These are phyloP conservation scores for Chlorocebus sabaeus DNA, from an alignment of 2,113 vertebrate genomes.

Conservation along the genomic window DNA sequence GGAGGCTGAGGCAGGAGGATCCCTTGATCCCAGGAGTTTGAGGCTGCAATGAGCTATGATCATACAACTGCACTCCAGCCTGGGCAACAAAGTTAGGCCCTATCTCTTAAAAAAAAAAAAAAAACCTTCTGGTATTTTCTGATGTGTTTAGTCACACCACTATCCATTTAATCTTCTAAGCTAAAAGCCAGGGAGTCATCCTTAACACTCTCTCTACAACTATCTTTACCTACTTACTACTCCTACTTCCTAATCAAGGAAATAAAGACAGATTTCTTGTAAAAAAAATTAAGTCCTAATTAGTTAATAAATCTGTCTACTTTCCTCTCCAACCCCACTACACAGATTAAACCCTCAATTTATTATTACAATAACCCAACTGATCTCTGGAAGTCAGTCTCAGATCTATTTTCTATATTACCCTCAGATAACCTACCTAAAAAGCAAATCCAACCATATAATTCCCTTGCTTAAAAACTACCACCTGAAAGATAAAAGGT, in stretches of 20 bases:
- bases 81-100: no score
- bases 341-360: background rate
- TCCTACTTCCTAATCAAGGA: background rate
- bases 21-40: no score
- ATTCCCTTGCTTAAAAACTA: background rate
- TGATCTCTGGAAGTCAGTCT: background rate
- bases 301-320: background rate
- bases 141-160: background rate
- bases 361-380: background rate
- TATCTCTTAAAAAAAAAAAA: no score
- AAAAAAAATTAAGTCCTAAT: background rate
- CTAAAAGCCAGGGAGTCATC: background rate
- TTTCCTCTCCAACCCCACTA: background rate
- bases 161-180: background rate
- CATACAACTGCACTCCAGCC: no score
- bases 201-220: background rate
- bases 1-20: no score
- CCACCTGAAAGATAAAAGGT: background rate
- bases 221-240: background rate
- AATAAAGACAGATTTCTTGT: background rate
- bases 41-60: no score
- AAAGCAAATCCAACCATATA: background rate
- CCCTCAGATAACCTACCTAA: background rate
- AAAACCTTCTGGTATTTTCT: background rate
- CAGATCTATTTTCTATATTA: background rate